Evolutionary conservation across 2,888 invertebrate species (phyloP).

Genomic region (Capitulum mitella): DNA sequence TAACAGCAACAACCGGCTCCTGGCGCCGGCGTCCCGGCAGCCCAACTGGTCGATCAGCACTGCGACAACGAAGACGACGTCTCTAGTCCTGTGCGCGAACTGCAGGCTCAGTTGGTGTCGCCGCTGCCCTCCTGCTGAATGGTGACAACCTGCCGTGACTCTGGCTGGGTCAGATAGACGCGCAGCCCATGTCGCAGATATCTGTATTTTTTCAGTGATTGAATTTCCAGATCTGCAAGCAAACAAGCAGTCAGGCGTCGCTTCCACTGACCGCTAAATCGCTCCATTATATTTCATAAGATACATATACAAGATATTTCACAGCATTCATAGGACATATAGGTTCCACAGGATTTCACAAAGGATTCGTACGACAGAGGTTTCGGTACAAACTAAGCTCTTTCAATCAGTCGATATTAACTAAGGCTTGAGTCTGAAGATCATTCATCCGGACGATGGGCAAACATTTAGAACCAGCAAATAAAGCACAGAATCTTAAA

Average conservation of each 20-base stretch:
- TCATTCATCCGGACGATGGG: neutral
- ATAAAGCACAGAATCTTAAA: neutral
- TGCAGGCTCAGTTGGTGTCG: neutral
- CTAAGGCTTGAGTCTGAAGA: neutral
- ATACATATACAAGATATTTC: neutral
- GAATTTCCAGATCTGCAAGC: neutral
- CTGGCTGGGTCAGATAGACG: neutral
- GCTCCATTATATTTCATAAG: neutral
- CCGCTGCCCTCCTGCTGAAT: neutral
- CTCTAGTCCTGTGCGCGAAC: no score
- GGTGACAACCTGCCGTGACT: neutral
- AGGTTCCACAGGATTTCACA: neutral
- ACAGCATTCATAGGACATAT: neutral
- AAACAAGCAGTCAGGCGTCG: neutral
- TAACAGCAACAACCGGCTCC: no score
- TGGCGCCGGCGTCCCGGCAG: no score
- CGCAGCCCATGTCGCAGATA: neutral
- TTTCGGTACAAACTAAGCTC: no score
- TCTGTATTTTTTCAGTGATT: neutral
- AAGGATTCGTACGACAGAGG: neutral
- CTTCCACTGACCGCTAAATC: neutral
- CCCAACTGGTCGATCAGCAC: no score
- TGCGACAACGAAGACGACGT: no score
- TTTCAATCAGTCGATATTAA: neutral
- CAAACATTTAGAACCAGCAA: neutral